Percentiles rank a stretch among this genome's conserved stretches.
These are phyloP conservation scores for Agrochola circellaris DNA, from an alignment of 2,888 invertebrate species.

Conservation along the genomic window DNA sequence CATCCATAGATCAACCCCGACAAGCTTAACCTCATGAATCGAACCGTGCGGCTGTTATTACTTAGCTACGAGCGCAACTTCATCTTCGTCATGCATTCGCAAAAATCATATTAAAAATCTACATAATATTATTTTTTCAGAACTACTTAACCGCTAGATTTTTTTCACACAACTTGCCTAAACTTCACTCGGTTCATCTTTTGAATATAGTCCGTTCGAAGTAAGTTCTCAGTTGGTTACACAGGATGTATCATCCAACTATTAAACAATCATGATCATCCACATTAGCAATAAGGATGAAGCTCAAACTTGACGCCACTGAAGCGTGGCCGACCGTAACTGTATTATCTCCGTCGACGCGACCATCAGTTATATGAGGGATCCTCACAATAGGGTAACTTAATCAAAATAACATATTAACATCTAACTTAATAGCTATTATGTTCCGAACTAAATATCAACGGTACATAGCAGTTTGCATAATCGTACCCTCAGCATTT, in stretches of 20 bases:
- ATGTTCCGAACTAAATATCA: constrained; percentile 68
- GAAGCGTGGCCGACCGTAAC: constrained; percentile 51
- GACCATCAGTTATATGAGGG: constrained; percentile 62
- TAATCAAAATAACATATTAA: constrained; percentile 72
- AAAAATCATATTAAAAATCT: background rate
- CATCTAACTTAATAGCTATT: constrained; percentile 68
- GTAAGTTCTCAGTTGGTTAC: background rate
- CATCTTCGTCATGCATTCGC: background rate
- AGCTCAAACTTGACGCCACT: constrained; percentile 48
- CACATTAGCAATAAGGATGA: constrained; percentile 47
- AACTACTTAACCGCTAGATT: background rate
- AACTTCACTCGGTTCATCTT: background rate
- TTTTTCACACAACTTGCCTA: too few relatives aligned
- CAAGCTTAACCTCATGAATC: too few relatives aligned
- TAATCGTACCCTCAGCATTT: constrained; percentile 68
- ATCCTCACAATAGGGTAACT: constrained; percentile 64
- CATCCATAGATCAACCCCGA: too few relatives aligned
- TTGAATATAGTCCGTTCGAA: background rate
- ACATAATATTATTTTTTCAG: background rate
- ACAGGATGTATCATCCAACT: constrained; percentile 16
- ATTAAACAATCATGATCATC: constrained; percentile 46
- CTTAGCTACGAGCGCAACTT: too few relatives aligned
- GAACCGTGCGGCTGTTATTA: too few relatives aligned
- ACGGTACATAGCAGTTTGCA: constrained; percentile 66
- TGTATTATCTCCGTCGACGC: constrained; percentile 52